Evolutionary conservation across 2,888 invertebrate species (phyloP).

Genomic region (Panzeria rudis): DNA sequence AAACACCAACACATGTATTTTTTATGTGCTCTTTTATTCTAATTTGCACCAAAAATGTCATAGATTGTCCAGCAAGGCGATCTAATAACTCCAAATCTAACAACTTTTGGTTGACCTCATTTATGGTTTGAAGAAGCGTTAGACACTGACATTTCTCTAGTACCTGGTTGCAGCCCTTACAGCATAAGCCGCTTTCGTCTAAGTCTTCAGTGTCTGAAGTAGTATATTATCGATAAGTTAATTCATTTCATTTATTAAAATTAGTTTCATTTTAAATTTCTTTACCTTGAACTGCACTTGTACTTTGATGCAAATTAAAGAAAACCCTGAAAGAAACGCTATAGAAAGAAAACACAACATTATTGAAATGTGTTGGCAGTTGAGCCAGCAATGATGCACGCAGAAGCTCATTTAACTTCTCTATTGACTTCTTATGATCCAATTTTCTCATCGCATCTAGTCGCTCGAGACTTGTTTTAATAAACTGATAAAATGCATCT

Average conservation of each 20-base stretch:
- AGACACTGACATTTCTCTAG: slow-evolving; percentile 86
- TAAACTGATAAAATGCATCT: slow-evolving; percentile 76
- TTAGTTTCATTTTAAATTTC: background rate
- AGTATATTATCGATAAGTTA: background rate
- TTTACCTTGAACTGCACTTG: slow-evolving; percentile 75
- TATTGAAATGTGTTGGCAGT: slow-evolving; percentile 88
- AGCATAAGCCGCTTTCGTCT: slow-evolving; percentile 83
- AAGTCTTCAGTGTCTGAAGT: slow-evolving; percentile 83
- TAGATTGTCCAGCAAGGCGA: slow-evolving; percentile 92
- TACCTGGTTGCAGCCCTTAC: slow-evolving; percentile 90
- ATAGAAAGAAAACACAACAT: slow-evolving; percentile 90
- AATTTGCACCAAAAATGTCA: slow-evolving; percentile 92
- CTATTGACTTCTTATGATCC: slow-evolving; percentile 68
- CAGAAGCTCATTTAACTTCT: slow-evolving; percentile 74
- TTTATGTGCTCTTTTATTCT: slow-evolving; percentile 93
- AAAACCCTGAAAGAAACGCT: slow-evolving; percentile 91
- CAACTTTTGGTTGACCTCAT: slow-evolving; percentile 91
- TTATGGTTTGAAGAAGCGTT: slow-evolving; percentile 86
- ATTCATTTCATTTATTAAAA: background rate
- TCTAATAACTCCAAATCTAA: slow-evolving; percentile 91
- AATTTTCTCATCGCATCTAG: slow-evolving; percentile 74
- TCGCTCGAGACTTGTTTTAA: slow-evolving; percentile 75
- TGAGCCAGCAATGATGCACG: slow-evolving; percentile 86
- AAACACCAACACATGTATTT: slow-evolving; percentile 92
- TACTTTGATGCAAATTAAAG: slow-evolving; percentile 82